A percentile compares a stretch with the other conserved stretches of the same genome.
Evolutionary conservation across 2,113 vertebrate species (phyloP).

Genomic region (Chaetodon auriga): DNA sequence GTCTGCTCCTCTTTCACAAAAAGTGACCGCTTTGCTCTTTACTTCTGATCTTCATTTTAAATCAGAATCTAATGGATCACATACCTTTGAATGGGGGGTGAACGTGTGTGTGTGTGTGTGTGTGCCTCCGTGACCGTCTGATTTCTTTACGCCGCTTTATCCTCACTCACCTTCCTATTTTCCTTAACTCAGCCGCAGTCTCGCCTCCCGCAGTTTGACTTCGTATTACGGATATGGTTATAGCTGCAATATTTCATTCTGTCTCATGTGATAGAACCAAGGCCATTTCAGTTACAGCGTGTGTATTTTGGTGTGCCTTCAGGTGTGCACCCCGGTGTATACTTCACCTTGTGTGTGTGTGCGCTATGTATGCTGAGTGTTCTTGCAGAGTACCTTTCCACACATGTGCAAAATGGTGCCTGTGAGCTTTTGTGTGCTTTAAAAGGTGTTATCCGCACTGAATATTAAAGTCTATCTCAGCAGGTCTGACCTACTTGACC

Average conservation of each 20-base stretch:
- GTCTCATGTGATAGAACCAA: constrained; percentile 59
- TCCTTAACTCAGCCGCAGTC: constrained; percentile 28
- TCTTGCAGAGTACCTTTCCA: constrained; percentile 19
- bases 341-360: constrained; percentile 17
- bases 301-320: constrained; percentile 11
- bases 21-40: constrained; percentile 17
- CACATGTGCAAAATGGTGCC: not conserved
- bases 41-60: constrained; percentile 36
- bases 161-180: constrained; percentile 44
- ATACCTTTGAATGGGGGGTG: constrained; percentile 2
- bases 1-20: constrained; percentile 2
- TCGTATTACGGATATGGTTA: constrained; percentile 58
- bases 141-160: constrained; percentile 20
- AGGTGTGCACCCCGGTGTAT: constrained; percentile 13
- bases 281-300: constrained; percentile 50
- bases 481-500: constrained; percentile 50
- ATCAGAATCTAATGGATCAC: constrained; percentile 44
- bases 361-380: not conserved
- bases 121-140: constrained; percentile 7
- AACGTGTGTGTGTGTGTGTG: constrained; percentile 10
- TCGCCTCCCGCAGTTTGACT: constrained; percentile 52
- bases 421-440: constrained; percentile 15
- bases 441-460: constrained; percentile 29
- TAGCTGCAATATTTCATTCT: constrained; percentile 68
- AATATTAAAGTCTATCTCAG: constrained; percentile 58